These are phyloP conservation scores for Pemphigus obesinymphae DNA, from an alignment of 1,140 invertebrate species.

Conservation along the genomic window DNA sequence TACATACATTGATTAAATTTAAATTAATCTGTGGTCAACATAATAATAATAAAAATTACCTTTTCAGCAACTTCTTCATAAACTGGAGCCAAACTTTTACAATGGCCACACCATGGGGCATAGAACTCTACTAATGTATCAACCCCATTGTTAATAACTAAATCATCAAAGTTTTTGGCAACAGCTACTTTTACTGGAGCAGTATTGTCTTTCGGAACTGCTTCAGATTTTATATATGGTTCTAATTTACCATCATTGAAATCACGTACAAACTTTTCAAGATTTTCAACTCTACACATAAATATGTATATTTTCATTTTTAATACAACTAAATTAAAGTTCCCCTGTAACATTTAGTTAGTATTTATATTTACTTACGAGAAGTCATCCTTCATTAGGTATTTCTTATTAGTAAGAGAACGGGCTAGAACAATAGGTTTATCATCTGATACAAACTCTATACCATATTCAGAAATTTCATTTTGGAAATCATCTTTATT, in stretches of 20 bases:
- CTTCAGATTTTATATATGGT: slow-evolving; percentile 92
- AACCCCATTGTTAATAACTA: slow-evolving; percentile 85
- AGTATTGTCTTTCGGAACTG: slow-evolving; percentile 80
- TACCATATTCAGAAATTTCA: slow-evolving; percentile 89
- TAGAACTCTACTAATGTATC: slow-evolving; percentile 97
- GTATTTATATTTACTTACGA: slow-evolving; percentile 56
- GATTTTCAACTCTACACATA: slow-evolving; percentile 68
- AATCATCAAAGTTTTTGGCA: slow-evolving; percentile 93
- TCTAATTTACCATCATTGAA: slow-evolving; percentile 78
- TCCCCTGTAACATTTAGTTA: slow-evolving; percentile 1
- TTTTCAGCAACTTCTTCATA: slow-evolving; percentile 92
- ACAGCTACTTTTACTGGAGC: slow-evolving; percentile 87
- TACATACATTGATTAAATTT: too few relatives aligned
- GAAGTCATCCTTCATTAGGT: slow-evolving; percentile 85
- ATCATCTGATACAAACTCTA: slow-evolving; percentile 79
- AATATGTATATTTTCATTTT: neutral
- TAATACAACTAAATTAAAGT: neutral
- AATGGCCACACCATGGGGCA: slow-evolving; percentile 98
- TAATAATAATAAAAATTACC: slow-evolving; percentile 52
- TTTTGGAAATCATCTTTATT: slow-evolving; percentile 89
- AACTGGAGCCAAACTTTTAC: slow-evolving; percentile 89
- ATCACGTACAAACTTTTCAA: slow-evolving; percentile 85
- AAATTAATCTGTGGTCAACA: too few relatives aligned
- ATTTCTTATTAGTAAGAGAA: slow-evolving; percentile 82
- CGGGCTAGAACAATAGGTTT: slow-evolving; percentile 84